Conservation (phyloP, 2,113 vertebrate species). For the Caracal caracal region DNA sequence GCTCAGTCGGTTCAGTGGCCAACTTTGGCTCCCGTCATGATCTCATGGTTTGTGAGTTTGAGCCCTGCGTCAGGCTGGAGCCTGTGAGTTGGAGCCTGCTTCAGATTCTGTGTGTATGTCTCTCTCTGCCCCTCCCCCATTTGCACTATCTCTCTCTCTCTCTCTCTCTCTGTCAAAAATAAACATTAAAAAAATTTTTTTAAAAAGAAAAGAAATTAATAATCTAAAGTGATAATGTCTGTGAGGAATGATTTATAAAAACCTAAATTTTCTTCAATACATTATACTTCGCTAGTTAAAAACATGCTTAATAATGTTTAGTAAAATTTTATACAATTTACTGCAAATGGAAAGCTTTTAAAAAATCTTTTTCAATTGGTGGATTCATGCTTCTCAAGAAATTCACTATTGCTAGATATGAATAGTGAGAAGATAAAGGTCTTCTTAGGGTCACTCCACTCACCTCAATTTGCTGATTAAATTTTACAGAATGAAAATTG, state of each 20-base stretch:
- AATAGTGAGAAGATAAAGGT: neutral
- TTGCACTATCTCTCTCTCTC: too few relatives aligned
- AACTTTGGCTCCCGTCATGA: too few relatives aligned
- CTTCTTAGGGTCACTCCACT: neutral
- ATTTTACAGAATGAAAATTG: neutral
- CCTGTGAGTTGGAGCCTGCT: too few relatives aligned
- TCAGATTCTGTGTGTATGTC: too few relatives aligned
- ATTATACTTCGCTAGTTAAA: neutral
- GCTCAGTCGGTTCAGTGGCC: too few relatives aligned
- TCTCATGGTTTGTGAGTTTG: too few relatives aligned
- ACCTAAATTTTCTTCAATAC: neutral
- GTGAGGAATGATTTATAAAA: constrained; percentile 12
- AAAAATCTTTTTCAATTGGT: neutral
- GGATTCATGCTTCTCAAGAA: neutral
- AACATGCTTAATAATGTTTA: constrained; percentile 11
- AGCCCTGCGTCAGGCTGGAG: too few relatives aligned
- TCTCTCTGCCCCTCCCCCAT: too few relatives aligned
- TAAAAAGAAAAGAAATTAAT: too few relatives aligned
- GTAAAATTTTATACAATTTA: constrained; percentile 28
- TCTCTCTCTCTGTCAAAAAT: too few relatives aligned
- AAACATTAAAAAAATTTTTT: too few relatives aligned
- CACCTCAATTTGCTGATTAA: neutral
- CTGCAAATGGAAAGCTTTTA: neutral
- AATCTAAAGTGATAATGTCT: neutral
- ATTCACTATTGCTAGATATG: neutral